Evolutionary conservation across 2,797 vertebrate genomes (phyloP).

Genomic region (Glossophaga mutica): DNA sequence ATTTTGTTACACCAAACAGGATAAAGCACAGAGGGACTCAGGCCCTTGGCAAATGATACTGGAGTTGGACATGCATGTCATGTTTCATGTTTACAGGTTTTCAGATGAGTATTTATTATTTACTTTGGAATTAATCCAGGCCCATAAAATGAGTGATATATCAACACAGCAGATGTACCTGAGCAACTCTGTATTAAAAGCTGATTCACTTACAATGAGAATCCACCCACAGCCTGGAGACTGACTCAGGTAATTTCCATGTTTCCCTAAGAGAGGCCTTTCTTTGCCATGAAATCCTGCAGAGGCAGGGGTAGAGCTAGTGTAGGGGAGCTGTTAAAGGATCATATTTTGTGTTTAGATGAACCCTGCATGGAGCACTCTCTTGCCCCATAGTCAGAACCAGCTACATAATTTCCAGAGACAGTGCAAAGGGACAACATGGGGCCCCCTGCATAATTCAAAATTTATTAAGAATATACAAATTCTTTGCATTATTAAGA

Average conservation of each 20-base stretch:
- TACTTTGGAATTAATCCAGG: slow-evolving; percentile 80
- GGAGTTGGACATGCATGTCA: slow-evolving; percentile 52
- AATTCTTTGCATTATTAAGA: not conserved
- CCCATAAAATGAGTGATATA: slow-evolving; percentile 74
- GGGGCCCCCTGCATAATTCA: not conserved
- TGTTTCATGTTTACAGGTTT: slow-evolving; percentile 67
- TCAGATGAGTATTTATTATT: slow-evolving; percentile 72
- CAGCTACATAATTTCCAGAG: not conserved
- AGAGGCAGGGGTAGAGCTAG: not conserved
- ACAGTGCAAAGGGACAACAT: not conserved
- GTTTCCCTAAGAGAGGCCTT: not conserved
- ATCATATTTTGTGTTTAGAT: not conserved
- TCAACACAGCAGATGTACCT: slow-evolving; percentile 64
- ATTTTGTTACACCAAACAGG: slow-evolving; percentile 15
- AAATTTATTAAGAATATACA: not conserved
- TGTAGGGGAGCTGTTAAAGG: accelerated
- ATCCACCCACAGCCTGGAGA: not conserved
- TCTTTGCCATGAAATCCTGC: not conserved
- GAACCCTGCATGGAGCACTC: accelerated
- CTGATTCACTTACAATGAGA: slow-evolving; percentile 43
- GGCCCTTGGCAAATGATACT: slow-evolving; percentile 41
- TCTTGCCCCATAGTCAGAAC: not conserved
- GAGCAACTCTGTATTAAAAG: slow-evolving; percentile 58
- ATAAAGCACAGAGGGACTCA: slow-evolving; percentile 30
- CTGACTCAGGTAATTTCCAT: not conserved